A percentile compares a stretch with the other conserved stretches of the same genome.
phyloP scores from a whole-genome alignment of 2,888 invertebrate genomes.

The Amblyjoppa fuscipennis region DNA sequence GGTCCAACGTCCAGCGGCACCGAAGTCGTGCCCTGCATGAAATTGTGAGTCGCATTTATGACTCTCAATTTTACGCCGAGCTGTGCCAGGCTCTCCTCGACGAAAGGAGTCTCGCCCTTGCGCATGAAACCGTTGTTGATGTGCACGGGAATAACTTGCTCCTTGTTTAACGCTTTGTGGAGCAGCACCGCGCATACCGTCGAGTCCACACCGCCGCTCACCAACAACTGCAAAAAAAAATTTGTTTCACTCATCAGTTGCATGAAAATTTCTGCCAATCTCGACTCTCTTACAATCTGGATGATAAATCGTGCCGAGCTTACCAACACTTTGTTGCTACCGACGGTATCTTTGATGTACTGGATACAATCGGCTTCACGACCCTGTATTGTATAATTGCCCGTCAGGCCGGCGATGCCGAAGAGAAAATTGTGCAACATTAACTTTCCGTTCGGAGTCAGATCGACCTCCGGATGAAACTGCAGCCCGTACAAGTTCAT shows the following conservation, averaged over 20 bases:
- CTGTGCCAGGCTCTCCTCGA: slow-evolving; percentile 93
- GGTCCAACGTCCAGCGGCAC: slow-evolving; percentile 87
- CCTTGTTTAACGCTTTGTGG: slow-evolving; percentile 94
- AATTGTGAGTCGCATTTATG: slow-evolving; percentile 89
- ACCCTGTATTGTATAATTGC: slow-evolving; percentile 94
- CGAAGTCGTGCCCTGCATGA: slow-evolving; percentile 93
- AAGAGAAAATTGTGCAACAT: slow-evolving; percentile 98
- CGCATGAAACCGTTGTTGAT: slow-evolving; percentile 99
- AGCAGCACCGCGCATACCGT: slow-evolving; percentile 99
- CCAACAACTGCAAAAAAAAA: slow-evolving; percentile 89
- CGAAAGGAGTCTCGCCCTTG: slow-evolving; percentile 96
- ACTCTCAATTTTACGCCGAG: slow-evolving; percentile 94
- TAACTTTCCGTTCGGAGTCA: slow-evolving; percentile 95
- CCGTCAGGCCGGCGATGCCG: slow-evolving; percentile 94
- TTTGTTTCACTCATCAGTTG: background rate
- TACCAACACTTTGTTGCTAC: slow-evolving; percentile 96
- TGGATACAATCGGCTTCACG: slow-evolving; percentile 96
- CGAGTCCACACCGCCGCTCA: slow-evolving; percentile 99
- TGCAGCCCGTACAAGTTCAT: slow-evolving; percentile 97
- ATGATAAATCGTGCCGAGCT: slow-evolving; percentile 81
- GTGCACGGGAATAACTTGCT: slow-evolving; percentile 98
- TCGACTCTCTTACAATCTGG: background rate
- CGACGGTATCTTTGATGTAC: slow-evolving; percentile 95
- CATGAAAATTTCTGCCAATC: background rate
- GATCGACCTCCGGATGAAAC: slow-evolving; percentile 99